phyloP scores from a whole-genome alignment of 2,888 invertebrate species.

The Aspidiotus rigidus region DNA sequence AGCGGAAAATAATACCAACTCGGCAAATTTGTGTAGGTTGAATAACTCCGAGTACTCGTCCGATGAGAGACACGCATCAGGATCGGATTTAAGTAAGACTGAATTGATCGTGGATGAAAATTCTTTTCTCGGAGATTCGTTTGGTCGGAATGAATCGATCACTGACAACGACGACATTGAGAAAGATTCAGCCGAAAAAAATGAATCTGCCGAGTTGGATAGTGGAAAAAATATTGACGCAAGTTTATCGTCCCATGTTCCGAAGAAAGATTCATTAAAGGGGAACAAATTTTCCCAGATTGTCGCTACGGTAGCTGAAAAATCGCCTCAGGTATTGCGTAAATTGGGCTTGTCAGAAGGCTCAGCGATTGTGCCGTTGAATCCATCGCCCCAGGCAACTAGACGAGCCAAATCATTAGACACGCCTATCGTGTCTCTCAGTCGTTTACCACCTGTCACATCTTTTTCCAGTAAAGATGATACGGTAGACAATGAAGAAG shows the following conservation, averaged over 20 bases:
- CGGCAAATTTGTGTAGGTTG: too few relatives aligned
- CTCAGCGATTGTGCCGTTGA: constrained; percentile 63
- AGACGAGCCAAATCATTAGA: constrained; percentile 75
- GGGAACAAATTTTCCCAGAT: neutral
- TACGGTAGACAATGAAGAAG: constrained; percentile 66
- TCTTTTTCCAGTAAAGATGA: constrained; percentile 84
- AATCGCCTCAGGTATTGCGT: constrained; percentile 46
- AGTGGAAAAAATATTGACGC: neutral
- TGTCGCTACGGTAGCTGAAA: neutral
- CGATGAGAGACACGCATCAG: constrained; percentile 25
- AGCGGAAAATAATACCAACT: neutral
- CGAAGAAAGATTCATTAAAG: neutral
- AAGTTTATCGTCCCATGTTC: neutral
- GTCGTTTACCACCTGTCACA: constrained; percentile 68
- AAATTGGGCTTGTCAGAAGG: constrained; percentile 75
- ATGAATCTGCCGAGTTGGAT: neutral
- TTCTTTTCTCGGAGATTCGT: neutral
- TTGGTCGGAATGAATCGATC: neutral
- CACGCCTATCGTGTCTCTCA: constrained; percentile 70
- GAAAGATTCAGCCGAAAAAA: neutral
- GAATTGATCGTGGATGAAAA: constrained; percentile 6
- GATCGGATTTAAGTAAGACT: constrained; percentile 24
- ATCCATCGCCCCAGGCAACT: constrained; percentile 64
- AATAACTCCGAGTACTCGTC: constrained; percentile 15
- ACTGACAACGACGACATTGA: neutral